phyloP scores from a whole-genome alignment of 2,888 invertebrate species.

The Tenthredo amoena region DNA sequence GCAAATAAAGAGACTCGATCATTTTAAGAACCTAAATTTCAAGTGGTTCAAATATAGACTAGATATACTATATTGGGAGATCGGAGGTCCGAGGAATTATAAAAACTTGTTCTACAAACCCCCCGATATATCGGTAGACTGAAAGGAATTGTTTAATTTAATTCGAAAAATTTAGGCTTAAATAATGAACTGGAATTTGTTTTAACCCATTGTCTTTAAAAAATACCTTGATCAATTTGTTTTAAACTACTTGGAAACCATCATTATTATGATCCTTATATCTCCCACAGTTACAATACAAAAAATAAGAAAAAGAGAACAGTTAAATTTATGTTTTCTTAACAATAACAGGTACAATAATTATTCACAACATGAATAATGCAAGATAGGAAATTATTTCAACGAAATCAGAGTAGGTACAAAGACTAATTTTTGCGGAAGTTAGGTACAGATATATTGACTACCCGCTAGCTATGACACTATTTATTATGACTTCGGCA shows the following conservation, averaged over 20 bases:
- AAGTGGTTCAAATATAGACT: not conserved
- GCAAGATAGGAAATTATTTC: not conserved
- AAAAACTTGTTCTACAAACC: not conserved
- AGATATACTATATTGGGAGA: not conserved
- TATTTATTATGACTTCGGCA: conserved; percentile 31
- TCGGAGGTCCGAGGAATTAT: not conserved
- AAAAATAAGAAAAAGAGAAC: not conserved
- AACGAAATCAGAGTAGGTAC: not conserved
- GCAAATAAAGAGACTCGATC: not conserved
- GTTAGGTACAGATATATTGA: not conserved
- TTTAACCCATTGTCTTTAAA: too few species aligned
- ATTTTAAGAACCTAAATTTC: not conserved
- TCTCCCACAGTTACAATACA: not conserved
- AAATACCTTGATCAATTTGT: too few species aligned
- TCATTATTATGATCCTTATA: not conserved
- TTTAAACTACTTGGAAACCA: not conserved
- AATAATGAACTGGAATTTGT: not conserved
- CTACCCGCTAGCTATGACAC: not conserved
- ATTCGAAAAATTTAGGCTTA: not conserved
- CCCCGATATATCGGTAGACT: not conserved
- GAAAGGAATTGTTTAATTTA: not conserved
- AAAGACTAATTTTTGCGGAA: not conserved
- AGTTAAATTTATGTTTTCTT: not conserved
- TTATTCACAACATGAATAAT: not conserved
- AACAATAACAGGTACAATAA: not conserved